phyloP scores from a whole-genome alignment of 2,888 invertebrate species.

The Sphinx pinastri region DNA sequence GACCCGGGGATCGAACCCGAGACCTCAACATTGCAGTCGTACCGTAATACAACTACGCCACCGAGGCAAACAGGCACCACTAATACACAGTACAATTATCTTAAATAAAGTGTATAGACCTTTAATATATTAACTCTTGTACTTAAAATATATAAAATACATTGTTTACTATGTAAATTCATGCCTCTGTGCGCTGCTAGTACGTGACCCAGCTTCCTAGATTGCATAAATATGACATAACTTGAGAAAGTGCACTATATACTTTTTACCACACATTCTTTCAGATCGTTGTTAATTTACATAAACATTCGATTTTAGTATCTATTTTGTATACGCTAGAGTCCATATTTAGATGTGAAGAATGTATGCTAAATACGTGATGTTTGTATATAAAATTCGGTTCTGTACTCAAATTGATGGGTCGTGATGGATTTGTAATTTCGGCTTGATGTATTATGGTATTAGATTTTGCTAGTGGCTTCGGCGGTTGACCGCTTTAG shows the following conservation, averaged over 20 bases:
- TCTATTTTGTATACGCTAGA: background rate
- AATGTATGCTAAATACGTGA: background rate
- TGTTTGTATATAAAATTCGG: conserved; percentile 8
- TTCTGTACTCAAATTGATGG: background rate
- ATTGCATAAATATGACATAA: conserved; percentile 19
- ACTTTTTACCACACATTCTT: background rate
- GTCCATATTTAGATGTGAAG: background rate
- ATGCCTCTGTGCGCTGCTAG: background rate
- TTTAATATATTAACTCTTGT: too few species aligned
- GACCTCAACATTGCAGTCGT: too few species aligned
- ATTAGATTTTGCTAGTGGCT: too few species aligned
- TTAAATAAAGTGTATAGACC: too few species aligned
- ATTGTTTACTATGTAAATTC: background rate
- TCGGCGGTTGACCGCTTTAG: too few species aligned
- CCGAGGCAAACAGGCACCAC: too few species aligned
- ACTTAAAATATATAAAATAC: background rate
- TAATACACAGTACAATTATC: too few species aligned
- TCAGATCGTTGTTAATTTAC: background rate
- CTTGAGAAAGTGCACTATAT: conserved; percentile 10
- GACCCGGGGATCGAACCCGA: too few species aligned
- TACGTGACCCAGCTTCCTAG: background rate
- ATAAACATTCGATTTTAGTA: background rate
- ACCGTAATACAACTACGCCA: too few species aligned
- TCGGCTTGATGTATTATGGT: background rate
- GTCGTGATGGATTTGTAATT: conserved; percentile 5